Base-by-base conservation (phyloP, 2,113 vertebrate genomes). In the Scomber colias region DNA sequence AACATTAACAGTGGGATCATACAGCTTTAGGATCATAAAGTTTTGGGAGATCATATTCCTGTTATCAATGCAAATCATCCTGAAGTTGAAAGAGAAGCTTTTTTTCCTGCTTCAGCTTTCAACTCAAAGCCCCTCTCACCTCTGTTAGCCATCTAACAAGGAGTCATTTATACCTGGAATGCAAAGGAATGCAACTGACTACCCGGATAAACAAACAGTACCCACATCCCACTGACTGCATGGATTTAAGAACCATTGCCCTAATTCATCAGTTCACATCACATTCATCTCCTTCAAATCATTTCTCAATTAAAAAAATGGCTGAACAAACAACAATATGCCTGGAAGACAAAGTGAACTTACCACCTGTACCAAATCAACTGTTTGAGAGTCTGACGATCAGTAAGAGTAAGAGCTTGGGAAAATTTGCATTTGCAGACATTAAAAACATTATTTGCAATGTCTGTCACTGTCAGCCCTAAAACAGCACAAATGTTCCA, bases 131-230 rank as follows among this genome's bases (percentile, higher is more conserved):
- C 31, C 48, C 21, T 35, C 54, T 14, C 6, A 24, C 50, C 30
- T n/a, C 44, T 31, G 62, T 53, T 60, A 69, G n/a, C 44, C 50
- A 45, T 8, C 67, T 21, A 71, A 69, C 75, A 75, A 44, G 9
- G 61, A 57, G 24, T 7, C 57, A 61, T 40, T 63, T 50, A 74
- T n/a, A 64, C 65, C 27, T 64, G 63, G 57, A 81, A 81, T 59
- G 61, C 62, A 74, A 75, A 66, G 17, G 31, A 55, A 78, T 53
- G 73, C 67, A 73, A 50, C 77, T 44, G 69, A 31, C 53, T 48
- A 83, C 49, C 72, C 40, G 53, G 13, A 49, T 69, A 73, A 75
- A 74, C 71, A 86, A 80, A 76, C 66, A 21, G 11, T 1, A 14
- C 30, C 65, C 72, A 69, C 10, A 77, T 69, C 71, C 19, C 30